A percentile compares a stretch with the other conserved stretches of the same genome.
phyloP scores from a whole-genome alignment of 2,888 invertebrate species.

The Caenorhabditis zanzibari region DNA sequence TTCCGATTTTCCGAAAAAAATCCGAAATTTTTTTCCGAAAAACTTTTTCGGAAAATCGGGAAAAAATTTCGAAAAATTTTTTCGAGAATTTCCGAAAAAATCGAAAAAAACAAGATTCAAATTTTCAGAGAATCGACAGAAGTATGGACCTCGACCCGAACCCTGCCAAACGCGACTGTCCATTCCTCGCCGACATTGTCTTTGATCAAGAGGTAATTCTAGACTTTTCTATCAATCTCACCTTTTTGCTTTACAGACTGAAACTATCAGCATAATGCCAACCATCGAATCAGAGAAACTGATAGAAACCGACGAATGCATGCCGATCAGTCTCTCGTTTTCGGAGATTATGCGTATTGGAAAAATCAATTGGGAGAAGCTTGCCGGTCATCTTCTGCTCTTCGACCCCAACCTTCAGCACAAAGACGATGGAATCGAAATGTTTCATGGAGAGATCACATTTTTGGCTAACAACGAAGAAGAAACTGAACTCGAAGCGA shows the following conservation, averaged over 20 bases:
- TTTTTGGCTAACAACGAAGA: constrained; percentile 60
- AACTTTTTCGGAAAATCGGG: too few relatives aligned
- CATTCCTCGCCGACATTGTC: constrained; percentile 75
- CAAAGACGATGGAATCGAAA: constrained; percentile 80
- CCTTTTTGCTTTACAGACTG: constrained; percentile 63
- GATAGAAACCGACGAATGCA: constrained; percentile 7
- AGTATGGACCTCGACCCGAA: constrained; percentile 71
- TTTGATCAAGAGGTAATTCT: constrained; percentile 72
- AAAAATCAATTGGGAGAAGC: constrained; percentile 71
- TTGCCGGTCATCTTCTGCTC: constrained; percentile 60
- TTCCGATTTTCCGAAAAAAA: too few relatives aligned
- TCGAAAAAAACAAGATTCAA: too few relatives aligned
- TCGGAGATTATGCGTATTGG: constrained; percentile 34
- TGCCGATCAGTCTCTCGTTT: constrained; percentile 72
- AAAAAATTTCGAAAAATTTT: too few relatives aligned
- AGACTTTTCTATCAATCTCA: constrained; percentile 4
- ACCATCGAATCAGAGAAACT: constrained; percentile 49
- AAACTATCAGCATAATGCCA: constrained; percentile 63
- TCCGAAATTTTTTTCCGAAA: background rate
- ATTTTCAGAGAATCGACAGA: constrained; percentile 64
- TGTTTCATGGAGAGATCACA: constrained; percentile 80
- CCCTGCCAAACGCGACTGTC: constrained; percentile 79
- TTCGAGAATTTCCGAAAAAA: too few relatives aligned
- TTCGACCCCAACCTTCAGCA: constrained; percentile 77
- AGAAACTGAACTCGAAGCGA: constrained; percentile 72